Evolutionary conservation across 2,888 invertebrate species (phyloP).

Genomic region (Epicampocera succincta): DNA sequence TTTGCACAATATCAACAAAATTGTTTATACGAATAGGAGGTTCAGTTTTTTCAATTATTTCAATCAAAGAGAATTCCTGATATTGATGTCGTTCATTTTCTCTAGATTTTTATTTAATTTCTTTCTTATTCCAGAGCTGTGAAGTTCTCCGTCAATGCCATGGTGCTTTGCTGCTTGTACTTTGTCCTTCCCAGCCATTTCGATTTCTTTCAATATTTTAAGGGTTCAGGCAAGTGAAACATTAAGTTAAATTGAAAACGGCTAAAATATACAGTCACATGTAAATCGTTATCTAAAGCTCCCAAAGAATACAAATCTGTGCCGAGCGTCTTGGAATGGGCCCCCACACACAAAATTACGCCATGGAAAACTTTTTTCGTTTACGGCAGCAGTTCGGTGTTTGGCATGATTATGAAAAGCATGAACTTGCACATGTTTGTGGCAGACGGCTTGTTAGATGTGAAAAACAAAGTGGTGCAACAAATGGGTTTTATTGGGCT

Average conservation of each 20-base stretch:
- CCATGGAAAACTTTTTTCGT: slow-evolving; percentile 54
- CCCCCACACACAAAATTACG: slow-evolving; percentile 21
- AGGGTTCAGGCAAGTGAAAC: slow-evolving; percentile 36
- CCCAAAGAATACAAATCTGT: slow-evolving; percentile 23
- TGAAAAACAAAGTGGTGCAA: not conserved
- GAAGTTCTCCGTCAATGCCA: slow-evolving; percentile 34
- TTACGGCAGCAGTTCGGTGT: slow-evolving; percentile 47
- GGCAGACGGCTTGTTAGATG: not conserved
- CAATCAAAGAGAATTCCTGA: too few relatives aligned
- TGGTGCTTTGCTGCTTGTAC: slow-evolving; percentile 48
- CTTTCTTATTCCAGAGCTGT: not conserved
- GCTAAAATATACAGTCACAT: not conserved
- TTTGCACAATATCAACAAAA: too few relatives aligned
- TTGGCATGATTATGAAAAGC: slow-evolving; percentile 37
- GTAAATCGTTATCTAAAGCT: slow-evolving; percentile 4
- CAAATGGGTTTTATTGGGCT: slow-evolving; percentile 37
- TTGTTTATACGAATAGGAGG: too few relatives aligned
- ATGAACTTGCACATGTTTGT: slow-evolving; percentile 22
- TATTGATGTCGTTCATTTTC: too few relatives aligned
- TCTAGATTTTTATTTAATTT: not conserved
- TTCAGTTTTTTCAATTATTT: too few relatives aligned
- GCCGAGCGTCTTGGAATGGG: slow-evolving; percentile 55
- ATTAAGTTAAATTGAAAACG: not conserved
- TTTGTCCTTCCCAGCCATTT: slow-evolving; percentile 50
- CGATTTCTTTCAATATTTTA: slow-evolving; percentile 53